These are phyloP conservation scores for Stegodyphus dumicola DNA, from an alignment of 1,140 invertebrate species.

Conservation along the genomic window DNA sequence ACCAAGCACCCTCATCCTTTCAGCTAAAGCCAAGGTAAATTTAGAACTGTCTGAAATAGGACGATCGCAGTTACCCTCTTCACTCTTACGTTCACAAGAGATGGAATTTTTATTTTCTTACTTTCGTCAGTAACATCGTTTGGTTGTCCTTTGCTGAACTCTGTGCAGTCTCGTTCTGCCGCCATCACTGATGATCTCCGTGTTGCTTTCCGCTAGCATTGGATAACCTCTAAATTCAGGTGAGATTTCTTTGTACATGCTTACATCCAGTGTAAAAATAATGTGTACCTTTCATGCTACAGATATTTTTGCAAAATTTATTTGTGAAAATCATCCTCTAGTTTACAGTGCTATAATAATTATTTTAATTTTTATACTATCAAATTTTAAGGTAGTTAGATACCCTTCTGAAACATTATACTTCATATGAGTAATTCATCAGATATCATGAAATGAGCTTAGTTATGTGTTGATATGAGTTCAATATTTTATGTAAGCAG, in stretches of 20 bases:
- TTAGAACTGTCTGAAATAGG: conserved; percentile 2
- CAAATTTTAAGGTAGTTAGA: too few relatives aligned
- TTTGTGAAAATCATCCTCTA: too few relatives aligned
- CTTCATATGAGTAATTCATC: too few relatives aligned
- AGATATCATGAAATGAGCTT: too few relatives aligned
- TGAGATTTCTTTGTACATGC: not conserved
- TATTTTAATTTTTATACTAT: too few relatives aligned
- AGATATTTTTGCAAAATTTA: too few relatives aligned
- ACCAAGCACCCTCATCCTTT: not conserved
- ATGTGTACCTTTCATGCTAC: too few relatives aligned
- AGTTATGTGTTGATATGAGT: too few relatives aligned
- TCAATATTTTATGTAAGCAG: too few relatives aligned
- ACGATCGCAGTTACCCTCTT: not conserved
- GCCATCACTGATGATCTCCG: not conserved
- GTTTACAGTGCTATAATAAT: too few relatives aligned
- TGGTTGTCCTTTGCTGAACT: not conserved
- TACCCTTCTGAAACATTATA: too few relatives aligned
- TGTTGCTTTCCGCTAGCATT: not conserved
- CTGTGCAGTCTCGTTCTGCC: not conserved
- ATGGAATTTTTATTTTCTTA: not conserved
- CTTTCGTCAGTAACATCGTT: not conserved
- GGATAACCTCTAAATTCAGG: not conserved
- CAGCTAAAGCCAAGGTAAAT: not conserved
- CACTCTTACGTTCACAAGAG: not conserved
- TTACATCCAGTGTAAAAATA: too few relatives aligned